phyloP scores from a whole-genome alignment of 2,797 vertebrate species.

The Diplodus puntazzo region DNA sequence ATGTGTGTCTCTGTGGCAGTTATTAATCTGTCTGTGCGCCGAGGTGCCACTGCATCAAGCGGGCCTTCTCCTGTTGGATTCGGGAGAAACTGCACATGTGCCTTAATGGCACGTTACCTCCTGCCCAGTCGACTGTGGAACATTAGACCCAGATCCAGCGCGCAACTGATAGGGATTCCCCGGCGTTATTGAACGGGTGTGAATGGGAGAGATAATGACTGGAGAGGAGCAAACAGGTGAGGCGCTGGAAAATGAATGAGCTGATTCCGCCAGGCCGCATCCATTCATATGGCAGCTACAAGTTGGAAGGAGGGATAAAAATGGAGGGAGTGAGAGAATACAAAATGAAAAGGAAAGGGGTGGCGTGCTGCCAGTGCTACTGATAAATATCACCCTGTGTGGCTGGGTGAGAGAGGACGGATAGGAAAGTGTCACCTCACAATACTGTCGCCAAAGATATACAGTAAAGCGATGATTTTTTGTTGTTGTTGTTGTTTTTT shows the following conservation, averaged over 20 bases:
- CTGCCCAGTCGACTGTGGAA: conserved; percentile 55
- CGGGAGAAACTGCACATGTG: conserved; percentile 29
- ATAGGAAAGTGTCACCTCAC: neutral
- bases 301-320: conserved; percentile 1
- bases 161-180: conserved; percentile 52
- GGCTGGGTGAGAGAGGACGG: neutral
- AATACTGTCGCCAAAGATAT: neutral
- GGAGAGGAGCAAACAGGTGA: conserved; percentile 49
- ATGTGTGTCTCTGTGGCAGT: conserved; percentile 63
- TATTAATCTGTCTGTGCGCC: conserved; percentile 72
- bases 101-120: conserved; percentile 27
- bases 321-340: neutral
- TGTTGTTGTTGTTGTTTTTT: no score
- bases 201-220: conserved; percentile 39
- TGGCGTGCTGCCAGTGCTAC: neutral
- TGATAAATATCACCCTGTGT: neutral
- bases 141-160: conserved; percentile 56
- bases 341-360: conserved; percentile 1
- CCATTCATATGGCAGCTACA: conserved; percentile 35
- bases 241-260: conserved; percentile 36
- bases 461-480: neutral
- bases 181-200: conserved; percentile 31
- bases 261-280: conserved; percentile 16
- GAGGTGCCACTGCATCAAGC: conserved; percentile 65
- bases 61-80: conserved; percentile 49